Evolutionary conservation across 2,797 vertebrate genomes (phyloP).

Genomic region (Characodon lateralis): DNA sequence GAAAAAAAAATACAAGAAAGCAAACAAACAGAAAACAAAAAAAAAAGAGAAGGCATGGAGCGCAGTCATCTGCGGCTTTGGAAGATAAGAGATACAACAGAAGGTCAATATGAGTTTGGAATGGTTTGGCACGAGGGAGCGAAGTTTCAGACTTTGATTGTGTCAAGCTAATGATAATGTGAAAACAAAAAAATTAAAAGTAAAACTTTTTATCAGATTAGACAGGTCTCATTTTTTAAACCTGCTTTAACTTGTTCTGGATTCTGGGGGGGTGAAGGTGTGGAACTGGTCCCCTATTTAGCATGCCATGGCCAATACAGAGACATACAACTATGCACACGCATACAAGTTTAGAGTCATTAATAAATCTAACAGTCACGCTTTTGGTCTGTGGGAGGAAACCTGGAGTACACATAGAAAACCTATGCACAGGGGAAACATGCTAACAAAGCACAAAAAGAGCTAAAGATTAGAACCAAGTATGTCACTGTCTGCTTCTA

Average conservation of each 20-base stretch:
- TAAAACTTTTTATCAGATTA: background rate
- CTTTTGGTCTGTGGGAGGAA: background rate
- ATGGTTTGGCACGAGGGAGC: conserved; percentile 24
- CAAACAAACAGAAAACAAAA: conserved; percentile 16
- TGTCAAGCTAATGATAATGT: conserved; percentile 4
- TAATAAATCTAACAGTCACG: background rate
- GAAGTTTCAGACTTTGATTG: conserved; percentile 15
- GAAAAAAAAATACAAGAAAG: conserved; percentile 3
- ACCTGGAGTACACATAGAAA: background rate
- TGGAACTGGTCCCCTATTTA: background rate
- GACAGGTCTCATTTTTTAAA: background rate
- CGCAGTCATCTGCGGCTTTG: conserved; percentile 33
- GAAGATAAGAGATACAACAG: conserved; percentile 32
- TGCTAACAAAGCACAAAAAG: background rate
- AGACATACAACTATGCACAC: background rate
- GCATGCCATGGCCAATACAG: background rate
- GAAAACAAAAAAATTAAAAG: background rate
- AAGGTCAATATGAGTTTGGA: conserved; percentile 24
- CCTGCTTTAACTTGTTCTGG: background rate
- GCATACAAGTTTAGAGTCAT: background rate
- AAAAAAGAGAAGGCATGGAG: conserved; percentile 24
- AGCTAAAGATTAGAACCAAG: background rate
- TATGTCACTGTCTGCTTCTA: background rate
- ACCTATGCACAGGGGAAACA: background rate
- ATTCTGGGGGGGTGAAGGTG: background rate